Conservation (phyloP, 2,888 invertebrate species). For the Nymphalis polychloros region DNA sequence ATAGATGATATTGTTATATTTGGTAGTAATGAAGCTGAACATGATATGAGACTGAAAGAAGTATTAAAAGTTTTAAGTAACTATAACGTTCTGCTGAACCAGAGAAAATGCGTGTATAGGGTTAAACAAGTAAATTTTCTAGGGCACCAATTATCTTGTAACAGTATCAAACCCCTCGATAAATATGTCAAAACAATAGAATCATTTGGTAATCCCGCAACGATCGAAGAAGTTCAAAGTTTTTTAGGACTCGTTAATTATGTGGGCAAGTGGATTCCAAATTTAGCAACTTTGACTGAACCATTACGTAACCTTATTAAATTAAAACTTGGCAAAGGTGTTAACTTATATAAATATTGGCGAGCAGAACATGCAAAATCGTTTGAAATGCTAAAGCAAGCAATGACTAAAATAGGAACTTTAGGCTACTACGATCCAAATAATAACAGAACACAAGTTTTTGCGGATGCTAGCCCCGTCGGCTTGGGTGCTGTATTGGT, state of each 20-base stretch:
- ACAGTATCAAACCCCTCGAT: constrained; percentile 45
- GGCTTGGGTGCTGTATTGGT: constrained; percentile 39
- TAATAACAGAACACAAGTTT: constrained; percentile 35
- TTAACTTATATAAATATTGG: constrained; percentile 28
- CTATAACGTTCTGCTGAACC: constrained; percentile 38
- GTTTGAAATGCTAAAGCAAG: constrained; percentile 26
- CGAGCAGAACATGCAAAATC: constrained; percentile 29
- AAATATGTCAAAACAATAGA: constrained; percentile 44
- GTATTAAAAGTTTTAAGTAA: constrained; percentile 34
- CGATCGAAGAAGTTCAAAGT: constrained; percentile 36
- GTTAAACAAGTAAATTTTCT: constrained; percentile 38
- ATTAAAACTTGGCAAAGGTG: too few species aligned
- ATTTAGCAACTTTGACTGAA: constrained; percentile 37
- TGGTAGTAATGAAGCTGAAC: constrained; percentile 35
- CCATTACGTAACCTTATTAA: too few species aligned
- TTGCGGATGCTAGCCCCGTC: constrained; percentile 42
- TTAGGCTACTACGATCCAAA: constrained; percentile 39
- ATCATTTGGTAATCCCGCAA: constrained; percentile 36
- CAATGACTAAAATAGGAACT: constrained; percentile 18
- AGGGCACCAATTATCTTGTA: constrained; percentile 37
- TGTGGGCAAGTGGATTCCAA: constrained; percentile 38
- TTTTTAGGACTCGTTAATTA: constrained; percentile 39
- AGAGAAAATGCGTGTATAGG: constrained; percentile 42
- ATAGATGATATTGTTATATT: constrained; percentile 43
- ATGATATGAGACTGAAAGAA: constrained; percentile 29